These are phyloP conservation scores for Lateolabrax maculatus DNA, from an alignment of 2,797 vertebrate species.

Conservation along the genomic window DNA sequence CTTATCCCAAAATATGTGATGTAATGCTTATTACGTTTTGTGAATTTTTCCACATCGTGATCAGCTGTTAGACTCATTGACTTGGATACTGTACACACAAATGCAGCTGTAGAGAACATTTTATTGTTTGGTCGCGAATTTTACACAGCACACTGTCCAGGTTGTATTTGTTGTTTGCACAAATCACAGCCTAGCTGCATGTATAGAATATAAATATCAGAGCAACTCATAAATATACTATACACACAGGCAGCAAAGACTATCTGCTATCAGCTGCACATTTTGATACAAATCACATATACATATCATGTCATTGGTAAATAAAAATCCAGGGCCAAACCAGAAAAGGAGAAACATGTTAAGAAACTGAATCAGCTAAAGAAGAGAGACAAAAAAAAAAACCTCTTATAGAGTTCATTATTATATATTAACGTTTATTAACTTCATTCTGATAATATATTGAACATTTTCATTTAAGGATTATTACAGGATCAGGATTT, in stretches of 20 bases:
- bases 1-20: background rate
- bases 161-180: slow-evolving; percentile 1
- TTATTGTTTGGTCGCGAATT: slow-evolving; percentile 12
- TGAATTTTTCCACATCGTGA: no score
- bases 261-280: background rate
- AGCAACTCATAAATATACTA: slow-evolving; percentile 21
- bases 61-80: background rate
- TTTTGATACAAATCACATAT: background rate
- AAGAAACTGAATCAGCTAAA: background rate
- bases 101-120: background rate
- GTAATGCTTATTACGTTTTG: no score
- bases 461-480: background rate
- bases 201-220: slow-evolving; percentile 28
- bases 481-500: background rate
- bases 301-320: background rate
- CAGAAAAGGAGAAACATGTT: background rate
- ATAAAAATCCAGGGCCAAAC: background rate
- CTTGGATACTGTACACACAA: background rate
- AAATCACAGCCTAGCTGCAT: slow-evolving; percentile 1
- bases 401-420: background rate
- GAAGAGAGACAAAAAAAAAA: background rate
- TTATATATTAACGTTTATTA: background rate
- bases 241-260: background rate
- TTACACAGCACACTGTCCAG: background rate
- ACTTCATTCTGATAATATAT: background rate